A percentile compares a stretch with the other conserved stretches of the same genome.
phyloP scores from a whole-genome alignment of 2,113 vertebrate species.

The Ascaphus truei region DNA sequence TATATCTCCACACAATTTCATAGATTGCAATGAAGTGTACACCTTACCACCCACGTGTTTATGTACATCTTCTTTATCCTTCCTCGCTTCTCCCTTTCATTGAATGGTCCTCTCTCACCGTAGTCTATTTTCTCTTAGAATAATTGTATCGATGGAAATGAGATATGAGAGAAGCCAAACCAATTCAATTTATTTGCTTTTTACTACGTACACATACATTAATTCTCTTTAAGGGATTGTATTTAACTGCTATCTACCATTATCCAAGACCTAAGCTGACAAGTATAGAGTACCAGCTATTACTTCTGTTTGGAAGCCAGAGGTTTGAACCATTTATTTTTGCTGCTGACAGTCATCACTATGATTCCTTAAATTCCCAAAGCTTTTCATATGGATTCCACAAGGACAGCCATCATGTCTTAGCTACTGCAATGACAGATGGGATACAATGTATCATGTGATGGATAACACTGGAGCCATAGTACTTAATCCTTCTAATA shows the following conservation, averaged over 20 bases:
- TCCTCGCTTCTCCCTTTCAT: too few relatives aligned
- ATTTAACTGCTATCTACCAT: background rate
- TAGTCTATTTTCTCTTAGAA: too few relatives aligned
- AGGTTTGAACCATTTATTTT: constrained; percentile 64
- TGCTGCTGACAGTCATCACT: constrained; percentile 51
- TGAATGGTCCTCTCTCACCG: too few relatives aligned
- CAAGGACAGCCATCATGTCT: constrained; percentile 66
- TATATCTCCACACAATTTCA: too few relatives aligned
- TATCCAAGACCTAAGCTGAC: constrained; percentile 61
- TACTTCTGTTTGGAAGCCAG: constrained; percentile 58
- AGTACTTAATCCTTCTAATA: constrained; percentile 81
- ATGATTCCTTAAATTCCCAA: constrained; percentile 67
- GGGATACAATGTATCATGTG: constrained; percentile 70
- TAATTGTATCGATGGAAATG: too few relatives aligned
- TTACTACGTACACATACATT: background rate
- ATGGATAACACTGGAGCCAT: constrained; percentile 74
- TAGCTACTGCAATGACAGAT: constrained; percentile 67
- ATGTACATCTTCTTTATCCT: too few relatives aligned
- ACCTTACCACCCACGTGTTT: too few relatives aligned
- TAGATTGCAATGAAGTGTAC: too few relatives aligned
- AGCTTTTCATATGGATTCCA: constrained; percentile 63
- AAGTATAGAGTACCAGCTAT: constrained; percentile 60
- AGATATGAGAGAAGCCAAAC: background rate
- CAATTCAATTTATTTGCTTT: background rate
- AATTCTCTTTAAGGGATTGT: constrained; percentile 1